phyloP scores from a whole-genome alignment of 2,113 vertebrate species.

The Malurus elegans region DNA sequence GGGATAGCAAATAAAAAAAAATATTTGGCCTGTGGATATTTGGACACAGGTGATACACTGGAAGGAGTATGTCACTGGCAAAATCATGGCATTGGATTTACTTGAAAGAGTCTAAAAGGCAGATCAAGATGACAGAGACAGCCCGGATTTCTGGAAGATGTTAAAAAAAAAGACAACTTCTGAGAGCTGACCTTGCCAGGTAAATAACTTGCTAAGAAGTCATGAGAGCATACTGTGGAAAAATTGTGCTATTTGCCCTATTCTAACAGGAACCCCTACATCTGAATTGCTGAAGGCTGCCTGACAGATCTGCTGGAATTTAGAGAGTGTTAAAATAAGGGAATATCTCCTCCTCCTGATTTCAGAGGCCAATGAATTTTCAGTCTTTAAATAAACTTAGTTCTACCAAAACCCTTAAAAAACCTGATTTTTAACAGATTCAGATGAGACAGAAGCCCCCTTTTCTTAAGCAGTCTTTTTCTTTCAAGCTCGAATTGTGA shows the following conservation, averaged over 20 bases:
- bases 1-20: neutral
- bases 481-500: accelerated
- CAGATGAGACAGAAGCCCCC: neutral
- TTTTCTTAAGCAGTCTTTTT: neutral
- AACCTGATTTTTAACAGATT: neutral
- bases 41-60: neutral
- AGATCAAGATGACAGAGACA: neutral
- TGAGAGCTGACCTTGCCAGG: neutral
- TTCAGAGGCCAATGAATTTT: neutral
- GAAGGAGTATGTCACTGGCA: neutral
- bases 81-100: neutral
- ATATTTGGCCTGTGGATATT: neutral
- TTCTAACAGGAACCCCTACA: neutral
- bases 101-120: neutral
- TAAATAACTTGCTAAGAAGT: neutral
- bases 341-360: neutral
- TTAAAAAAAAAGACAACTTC: neutral
- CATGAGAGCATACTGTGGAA: neutral
- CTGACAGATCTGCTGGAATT: neutral
- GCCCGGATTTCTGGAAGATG: neutral
- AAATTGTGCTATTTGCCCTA: neutral
- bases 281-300: neutral
- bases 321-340: neutral
- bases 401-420: neutral
- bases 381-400: neutral